Percentiles rank a stretch among this genome's conserved stretches.
Evolutionary conservation across 2,888 invertebrate genomes (phyloP).

Genomic region (Sussaba pulchella): DNA sequence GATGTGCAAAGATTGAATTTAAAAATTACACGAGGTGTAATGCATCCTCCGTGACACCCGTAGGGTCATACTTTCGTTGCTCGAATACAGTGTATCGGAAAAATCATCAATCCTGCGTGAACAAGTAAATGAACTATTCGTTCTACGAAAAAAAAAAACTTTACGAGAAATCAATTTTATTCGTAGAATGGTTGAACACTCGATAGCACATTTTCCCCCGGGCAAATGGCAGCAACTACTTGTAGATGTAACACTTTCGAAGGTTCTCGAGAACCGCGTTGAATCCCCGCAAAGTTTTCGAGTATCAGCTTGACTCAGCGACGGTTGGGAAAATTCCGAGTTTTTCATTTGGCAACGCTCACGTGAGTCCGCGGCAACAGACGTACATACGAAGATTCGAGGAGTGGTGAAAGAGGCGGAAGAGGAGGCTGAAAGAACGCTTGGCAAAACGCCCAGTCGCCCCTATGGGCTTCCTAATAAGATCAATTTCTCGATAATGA

Average conservation of each 20-base stretch:
- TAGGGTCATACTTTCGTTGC: too few species aligned
- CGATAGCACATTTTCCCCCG: neutral
- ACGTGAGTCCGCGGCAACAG: too few species aligned
- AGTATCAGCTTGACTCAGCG: constrained; percentile 67
- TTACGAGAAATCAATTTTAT: constrained; percentile 11
- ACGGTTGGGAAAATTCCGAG: constrained; percentile 22
- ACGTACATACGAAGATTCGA: too few species aligned
- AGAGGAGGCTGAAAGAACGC: constrained; percentile 52
- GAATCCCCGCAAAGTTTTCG: constrained; percentile 49
- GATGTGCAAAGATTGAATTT: too few species aligned
- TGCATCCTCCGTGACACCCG: too few species aligned
- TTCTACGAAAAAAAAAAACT: too few species aligned
- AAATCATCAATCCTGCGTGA: too few species aligned
- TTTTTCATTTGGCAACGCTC: constrained; percentile 16
- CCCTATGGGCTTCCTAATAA: constrained; percentile 76
- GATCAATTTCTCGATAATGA: constrained; percentile 84
- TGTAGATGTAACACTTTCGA: neutral
- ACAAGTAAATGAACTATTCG: too few species aligned
- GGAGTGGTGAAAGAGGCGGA: neutral
- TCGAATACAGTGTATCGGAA: too few species aligned
- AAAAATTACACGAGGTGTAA: too few species aligned
- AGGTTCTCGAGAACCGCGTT: constrained; percentile 1
- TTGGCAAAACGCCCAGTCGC: constrained; percentile 65
- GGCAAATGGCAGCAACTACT: constrained; percentile 8
- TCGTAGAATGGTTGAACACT: neutral